These are phyloP conservation scores for Cryptoblepharus egeriae DNA, from an alignment of 2,797 vertebrate species.

Conservation along the genomic window DNA sequence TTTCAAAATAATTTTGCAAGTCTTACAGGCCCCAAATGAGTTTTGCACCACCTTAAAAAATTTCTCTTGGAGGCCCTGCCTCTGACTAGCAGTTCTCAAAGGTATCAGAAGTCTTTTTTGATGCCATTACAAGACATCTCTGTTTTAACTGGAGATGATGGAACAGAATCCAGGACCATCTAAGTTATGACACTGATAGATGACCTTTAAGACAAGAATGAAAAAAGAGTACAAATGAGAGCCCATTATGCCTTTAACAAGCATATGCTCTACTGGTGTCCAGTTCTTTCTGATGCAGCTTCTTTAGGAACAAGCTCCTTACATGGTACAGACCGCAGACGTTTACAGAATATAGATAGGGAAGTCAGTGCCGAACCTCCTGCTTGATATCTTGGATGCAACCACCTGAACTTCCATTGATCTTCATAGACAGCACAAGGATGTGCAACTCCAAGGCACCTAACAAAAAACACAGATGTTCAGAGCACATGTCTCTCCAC, in stretches of 20 bases:
- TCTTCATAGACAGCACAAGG: not conserved
- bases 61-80: no score
- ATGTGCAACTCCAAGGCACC: slow-evolving; percentile 11
- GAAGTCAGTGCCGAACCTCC: not conserved
- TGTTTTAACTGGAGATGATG: not conserved
- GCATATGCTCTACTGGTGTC: not conserved
- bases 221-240: not conserved
- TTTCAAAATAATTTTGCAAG: no score
- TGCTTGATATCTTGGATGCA: slow-evolving; percentile 35
- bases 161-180: not conserved
- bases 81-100: not conserved
- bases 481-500: slow-evolving; percentile 39
- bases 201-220: not conserved
- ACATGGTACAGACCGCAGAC: not conserved
- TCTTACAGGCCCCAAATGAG: no score
- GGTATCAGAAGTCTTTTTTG: slow-evolving; percentile 2
- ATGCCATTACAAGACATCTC: not conserved
- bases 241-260: not conserved
- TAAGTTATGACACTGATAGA: not conserved
- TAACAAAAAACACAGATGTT: slow-evolving; percentile 18
- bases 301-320: slow-evolving; percentile 3
- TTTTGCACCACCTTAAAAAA: no score
- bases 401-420: slow-evolving; percentile 24
- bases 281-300: not conserved
- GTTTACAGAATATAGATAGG: not conserved